Evolutionary conservation across 2,888 invertebrate genomes (phyloP).

Genomic region (Deilephila elpenor): DNA sequence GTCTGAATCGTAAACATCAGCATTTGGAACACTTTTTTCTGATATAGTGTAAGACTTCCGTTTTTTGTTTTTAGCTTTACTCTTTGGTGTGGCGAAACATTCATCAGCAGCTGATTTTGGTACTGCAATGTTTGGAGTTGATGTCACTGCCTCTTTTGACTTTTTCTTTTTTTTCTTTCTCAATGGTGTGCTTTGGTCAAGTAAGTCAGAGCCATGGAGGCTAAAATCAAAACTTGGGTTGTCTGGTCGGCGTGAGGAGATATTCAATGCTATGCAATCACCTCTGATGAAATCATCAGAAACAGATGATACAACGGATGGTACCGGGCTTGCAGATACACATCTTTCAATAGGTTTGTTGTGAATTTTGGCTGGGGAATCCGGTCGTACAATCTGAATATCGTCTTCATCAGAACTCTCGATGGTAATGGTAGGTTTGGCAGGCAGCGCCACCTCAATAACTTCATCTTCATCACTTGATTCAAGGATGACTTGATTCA

Average conservation of each 20-base stretch:
- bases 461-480: constrained; percentile 81
- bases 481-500: constrained; percentile 59
- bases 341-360: constrained; percentile 53
- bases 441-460: constrained; percentile 75
- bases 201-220: constrained; percentile 76
- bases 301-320: constrained; percentile 78
- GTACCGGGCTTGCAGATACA: constrained; percentile 74
- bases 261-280: constrained; percentile 79
- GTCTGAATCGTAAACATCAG: constrained; percentile 85
- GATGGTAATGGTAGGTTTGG: constrained; percentile 78
- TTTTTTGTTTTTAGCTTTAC: constrained; percentile 77
- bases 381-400: constrained; percentile 51
- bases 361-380: constrained; percentile 44
- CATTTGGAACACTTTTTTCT: constrained; percentile 68
- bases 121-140: constrained; percentile 56
- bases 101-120: constrained; percentile 52
- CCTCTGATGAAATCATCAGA: constrained; percentile 81
- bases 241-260: constrained; percentile 69
- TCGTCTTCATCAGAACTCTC: constrained; percentile 82
- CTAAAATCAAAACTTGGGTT: constrained; percentile 79
- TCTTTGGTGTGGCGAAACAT: constrained; percentile 79
- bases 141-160: constrained; percentile 64
- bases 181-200: constrained; percentile 64
- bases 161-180: constrained; percentile 77
- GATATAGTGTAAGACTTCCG: constrained; percentile 67